Evolutionary conservation across 2,888 invertebrate genomes (phyloP), one percentile per base, ranked within the genome.

Genomic region (Odiellus spinosus): DNA sequence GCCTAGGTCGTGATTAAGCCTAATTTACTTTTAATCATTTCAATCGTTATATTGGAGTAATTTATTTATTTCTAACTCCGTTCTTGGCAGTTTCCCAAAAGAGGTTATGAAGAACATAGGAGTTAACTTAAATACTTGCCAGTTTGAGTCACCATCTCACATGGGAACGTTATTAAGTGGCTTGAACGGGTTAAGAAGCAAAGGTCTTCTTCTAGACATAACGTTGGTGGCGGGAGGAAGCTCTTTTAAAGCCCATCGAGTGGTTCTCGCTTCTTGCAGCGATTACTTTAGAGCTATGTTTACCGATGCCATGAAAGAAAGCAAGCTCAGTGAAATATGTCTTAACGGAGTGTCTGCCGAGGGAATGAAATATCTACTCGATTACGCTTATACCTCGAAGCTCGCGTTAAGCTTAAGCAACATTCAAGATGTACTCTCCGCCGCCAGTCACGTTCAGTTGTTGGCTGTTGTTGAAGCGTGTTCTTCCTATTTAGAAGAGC

Each of bases 201-300:
- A 73, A 55, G 73, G 73, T 42, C 71, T 76, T 52, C 66, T 80
- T 12, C 70, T 78, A 53, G 80, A 80, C 64, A 74, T 80, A 12
- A 76, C 76, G 1, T 67, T 80, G 10, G 65, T 76, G 41, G 76
- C 76, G n/a, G 76, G 76, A 58, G 76, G 75, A 20, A 69, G 72
- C 56, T 66, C 71, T 11, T 77, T 78, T 38, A 45, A 74, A 69
- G 80, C 78, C 1, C 80, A 81, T 60, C 73, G 77, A 52, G 77
- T 75, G 1, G 78, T 80, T 1, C 64, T 80, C 50, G 77, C 80
- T 3, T 76, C 80, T 21, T 77, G 78, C 59, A 78, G 78, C 58
- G 78, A 78, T 58, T 81, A 80, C 58, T 81, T 81, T 64, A 71
- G 77, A 54, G 80, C 80, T 44, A 80, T 80, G 80, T 81, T 81